Conservation (phyloP, 2,113 vertebrate genomes). For the Sinocyclocheilus maitianheensis region DNA sequence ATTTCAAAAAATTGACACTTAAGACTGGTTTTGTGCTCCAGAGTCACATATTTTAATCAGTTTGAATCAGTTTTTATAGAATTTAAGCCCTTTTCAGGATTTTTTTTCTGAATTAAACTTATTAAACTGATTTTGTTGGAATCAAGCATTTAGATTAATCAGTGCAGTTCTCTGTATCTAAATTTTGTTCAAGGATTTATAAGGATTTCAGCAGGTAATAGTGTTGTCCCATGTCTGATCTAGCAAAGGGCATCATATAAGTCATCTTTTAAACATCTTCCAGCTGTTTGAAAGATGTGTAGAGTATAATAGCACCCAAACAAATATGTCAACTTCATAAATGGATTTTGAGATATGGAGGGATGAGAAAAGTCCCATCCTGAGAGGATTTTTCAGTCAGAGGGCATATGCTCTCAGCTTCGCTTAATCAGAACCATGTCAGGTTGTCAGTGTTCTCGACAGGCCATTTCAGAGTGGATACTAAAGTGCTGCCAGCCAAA, state of each 20-base stretch:
- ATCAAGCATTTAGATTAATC: not conserved
- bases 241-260: not conserved
- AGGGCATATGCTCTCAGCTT: not conserved
- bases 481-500: slow-evolving; percentile 11
- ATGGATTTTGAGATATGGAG: slow-evolving; percentile 10
- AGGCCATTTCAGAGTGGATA: slow-evolving; percentile 6
- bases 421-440: slow-evolving; percentile 11
- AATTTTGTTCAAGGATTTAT: not conserved
- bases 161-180: not conserved
- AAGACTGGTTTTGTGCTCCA: too few relatives aligned
- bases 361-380: not conserved
- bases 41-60: not conserved
- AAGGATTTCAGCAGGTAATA: not conserved
- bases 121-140: not conserved
- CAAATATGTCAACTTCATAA: not conserved
- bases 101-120: not conserved
- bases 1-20: too few relatives aligned
- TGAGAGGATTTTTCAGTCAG: not conserved
- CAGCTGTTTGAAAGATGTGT: not conserved
- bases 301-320: not conserved
- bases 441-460: slow-evolving; percentile 1
- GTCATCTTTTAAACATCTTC: not conserved
- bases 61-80: not conserved
- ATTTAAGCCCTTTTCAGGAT: not conserved
- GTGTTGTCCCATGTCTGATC: not conserved